A percentile compares a stretch with the other conserved stretches of the same genome.
phyloP scores from a whole-genome alignment of 2,888 invertebrate genomes.

The Agrochola macilenta region DNA sequence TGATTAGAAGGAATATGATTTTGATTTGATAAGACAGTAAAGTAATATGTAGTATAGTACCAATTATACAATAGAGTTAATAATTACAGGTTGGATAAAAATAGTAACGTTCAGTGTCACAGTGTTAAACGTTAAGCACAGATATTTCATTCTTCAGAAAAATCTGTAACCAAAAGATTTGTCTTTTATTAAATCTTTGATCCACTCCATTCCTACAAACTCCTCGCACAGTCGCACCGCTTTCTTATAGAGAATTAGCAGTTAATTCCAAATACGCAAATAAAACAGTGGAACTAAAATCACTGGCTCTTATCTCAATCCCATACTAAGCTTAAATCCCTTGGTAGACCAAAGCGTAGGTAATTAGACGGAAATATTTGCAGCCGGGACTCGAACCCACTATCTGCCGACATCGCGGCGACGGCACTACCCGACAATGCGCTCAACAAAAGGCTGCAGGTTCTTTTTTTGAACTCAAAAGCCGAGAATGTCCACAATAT shows the following conservation, averaged over 20 bases:
- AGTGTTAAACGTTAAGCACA: too few relatives aligned
- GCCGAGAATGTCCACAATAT: slow-evolving; percentile 71
- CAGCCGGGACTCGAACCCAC: slow-evolving; percentile 75
- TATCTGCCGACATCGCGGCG: slow-evolving; percentile 86
- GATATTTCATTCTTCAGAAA: too few relatives aligned
- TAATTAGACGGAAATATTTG: slow-evolving; percentile 85
- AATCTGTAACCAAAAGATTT: too few relatives aligned
- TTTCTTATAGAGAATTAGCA: slow-evolving; percentile 41
- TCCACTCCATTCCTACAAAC: slow-evolving; percentile 3
- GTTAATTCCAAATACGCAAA: slow-evolving; percentile 61
- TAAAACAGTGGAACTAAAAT: slow-evolving; percentile 63
- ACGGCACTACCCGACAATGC: slow-evolving; percentile 74
- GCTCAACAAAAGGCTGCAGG: slow-evolving; percentile 74
- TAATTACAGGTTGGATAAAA: too few relatives aligned
- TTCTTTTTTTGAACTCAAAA: slow-evolving; percentile 70
- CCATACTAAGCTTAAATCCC: slow-evolving; percentile 64
- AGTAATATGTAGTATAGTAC: too few relatives aligned
- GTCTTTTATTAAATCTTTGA: slow-evolving; percentile 3
- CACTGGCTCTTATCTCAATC: slow-evolving; percentile 67
- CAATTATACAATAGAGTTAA: too few relatives aligned
- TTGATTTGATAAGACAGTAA: too few relatives aligned
- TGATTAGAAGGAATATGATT: too few relatives aligned
- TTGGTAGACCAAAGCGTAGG: slow-evolving; percentile 72
- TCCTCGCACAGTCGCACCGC: neutral
- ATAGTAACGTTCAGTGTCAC: too few relatives aligned